phyloP scores from a whole-genome alignment of 2,113 vertebrate species.

The Nanorana parkeri region DNA sequence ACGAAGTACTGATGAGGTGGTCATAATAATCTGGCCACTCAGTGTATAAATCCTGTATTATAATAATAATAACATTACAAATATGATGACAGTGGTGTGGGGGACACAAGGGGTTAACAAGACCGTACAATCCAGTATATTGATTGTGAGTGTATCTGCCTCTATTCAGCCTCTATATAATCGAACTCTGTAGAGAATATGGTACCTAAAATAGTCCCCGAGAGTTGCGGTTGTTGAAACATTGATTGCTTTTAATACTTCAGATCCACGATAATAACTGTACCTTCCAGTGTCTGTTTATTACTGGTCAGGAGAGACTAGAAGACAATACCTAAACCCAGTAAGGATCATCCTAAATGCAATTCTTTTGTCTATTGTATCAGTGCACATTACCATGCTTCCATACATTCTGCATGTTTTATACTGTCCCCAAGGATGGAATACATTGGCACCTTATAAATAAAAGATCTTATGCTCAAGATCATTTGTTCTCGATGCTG shows the following conservation, averaged over 20 bases:
- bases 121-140: neutral
- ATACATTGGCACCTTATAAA: slow-evolving; percentile 40
- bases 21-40: too few species aligned
- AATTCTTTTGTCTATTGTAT: neutral
- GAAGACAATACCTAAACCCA: neutral
- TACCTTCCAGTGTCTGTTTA: neutral
- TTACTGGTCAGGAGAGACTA: slow-evolving; percentile 22
- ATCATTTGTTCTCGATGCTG: slow-evolving; percentile 2
- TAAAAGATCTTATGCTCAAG: slow-evolving; percentile 22
- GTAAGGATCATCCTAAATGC: neutral
- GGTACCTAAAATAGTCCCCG: slow-evolving; percentile 32
- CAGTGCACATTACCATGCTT: neutral
- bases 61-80: too few species aligned
- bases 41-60: too few species aligned
- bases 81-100: too few species aligned
- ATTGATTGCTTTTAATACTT: slow-evolving; percentile 21
- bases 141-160: neutral
- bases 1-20: too few species aligned
- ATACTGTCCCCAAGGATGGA: neutral
- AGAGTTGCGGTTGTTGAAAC: slow-evolving; percentile 19
- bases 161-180: neutral
- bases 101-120: slow-evolving; percentile 14
- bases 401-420: slow-evolving; percentile 24
- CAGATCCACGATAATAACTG: slow-evolving; percentile 10
- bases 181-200: neutral